Conservation (phyloP, 2,797 vertebrate genomes). For the Xiphorhynchus erythropygius region DNA sequence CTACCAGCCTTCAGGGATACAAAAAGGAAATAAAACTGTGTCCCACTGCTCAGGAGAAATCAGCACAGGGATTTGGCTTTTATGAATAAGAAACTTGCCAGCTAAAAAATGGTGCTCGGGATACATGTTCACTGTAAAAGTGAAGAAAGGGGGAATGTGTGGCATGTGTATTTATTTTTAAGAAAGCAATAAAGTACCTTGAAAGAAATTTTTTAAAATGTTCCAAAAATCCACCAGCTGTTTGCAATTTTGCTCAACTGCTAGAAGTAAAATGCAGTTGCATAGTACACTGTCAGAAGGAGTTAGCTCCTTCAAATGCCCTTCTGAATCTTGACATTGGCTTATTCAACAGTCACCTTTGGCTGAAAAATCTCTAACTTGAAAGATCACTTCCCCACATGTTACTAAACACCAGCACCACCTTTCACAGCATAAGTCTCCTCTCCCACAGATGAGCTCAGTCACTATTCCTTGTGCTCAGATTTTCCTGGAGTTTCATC, state of each 20-base stretch:
- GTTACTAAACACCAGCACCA: not conserved
- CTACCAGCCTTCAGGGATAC: not conserved
- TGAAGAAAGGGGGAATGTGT: not conserved
- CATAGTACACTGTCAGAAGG: not conserved
- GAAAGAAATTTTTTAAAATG: slow-evolving; percentile 61
- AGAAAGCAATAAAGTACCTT: slow-evolving; percentile 63
- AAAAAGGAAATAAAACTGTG: not conserved
- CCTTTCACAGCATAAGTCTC: not conserved
- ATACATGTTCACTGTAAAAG: not conserved
- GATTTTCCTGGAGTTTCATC: not conserved
- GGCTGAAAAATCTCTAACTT: not conserved
- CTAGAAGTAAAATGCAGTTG: slow-evolving; percentile 45
- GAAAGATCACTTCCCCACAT: not conserved
- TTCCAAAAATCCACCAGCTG: slow-evolving; percentile 60
- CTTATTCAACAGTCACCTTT: slow-evolving; percentile 13
- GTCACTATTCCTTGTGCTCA: not conserved
- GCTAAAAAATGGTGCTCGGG: not conserved
- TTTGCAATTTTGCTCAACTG: slow-evolving; percentile 67
- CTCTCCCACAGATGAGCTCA: not conserved
- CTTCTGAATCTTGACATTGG: slow-evolving; percentile 8
- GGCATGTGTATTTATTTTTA: slow-evolving; percentile 43
- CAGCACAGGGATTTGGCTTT: not conserved
- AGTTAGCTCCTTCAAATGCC: slow-evolving; percentile 63
- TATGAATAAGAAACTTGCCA: not conserved
- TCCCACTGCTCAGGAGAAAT: not conserved